Evolutionary conservation across 2,797 vertebrate genomes (phyloP).

Genomic region (Pyrocephalus nanus): DNA sequence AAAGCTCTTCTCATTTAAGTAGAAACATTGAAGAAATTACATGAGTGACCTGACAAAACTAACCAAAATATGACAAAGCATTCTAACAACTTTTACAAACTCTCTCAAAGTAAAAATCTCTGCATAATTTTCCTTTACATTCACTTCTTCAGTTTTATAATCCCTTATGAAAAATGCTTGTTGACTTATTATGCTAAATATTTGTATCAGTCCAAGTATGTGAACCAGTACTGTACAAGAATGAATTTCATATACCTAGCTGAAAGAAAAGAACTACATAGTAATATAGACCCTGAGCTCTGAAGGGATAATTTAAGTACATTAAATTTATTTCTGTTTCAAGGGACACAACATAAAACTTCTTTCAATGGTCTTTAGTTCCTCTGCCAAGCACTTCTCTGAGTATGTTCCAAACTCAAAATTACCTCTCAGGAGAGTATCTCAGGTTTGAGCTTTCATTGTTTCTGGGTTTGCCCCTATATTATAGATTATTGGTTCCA

Average conservation of each 20-base stretch:
- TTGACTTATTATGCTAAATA: background rate
- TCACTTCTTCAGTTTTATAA: background rate
- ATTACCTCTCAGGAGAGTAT: conserved; percentile 31
- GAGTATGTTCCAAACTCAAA: conserved; percentile 31
- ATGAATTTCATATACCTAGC: background rate
- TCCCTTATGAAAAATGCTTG: background rate
- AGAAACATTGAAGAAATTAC: rapidly evolving
- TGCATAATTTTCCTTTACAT: background rate
- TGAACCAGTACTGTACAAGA: background rate
- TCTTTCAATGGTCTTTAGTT: conserved; percentile 26
- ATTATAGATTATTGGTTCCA: conserved; percentile 30
- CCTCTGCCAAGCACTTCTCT: conserved; percentile 36
- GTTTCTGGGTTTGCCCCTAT: conserved; percentile 11
- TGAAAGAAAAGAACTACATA: background rate
- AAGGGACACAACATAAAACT: conserved; percentile 51
- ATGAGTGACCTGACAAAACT: background rate
- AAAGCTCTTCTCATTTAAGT: background rate
- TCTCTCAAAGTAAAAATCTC: background rate
- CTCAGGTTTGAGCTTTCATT: conserved; percentile 31
- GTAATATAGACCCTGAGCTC: background rate
- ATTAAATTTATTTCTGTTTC: conserved; percentile 47
- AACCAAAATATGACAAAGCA: background rate
- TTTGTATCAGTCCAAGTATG: background rate
- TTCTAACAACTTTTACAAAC: background rate
- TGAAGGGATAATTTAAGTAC: conserved; percentile 25